phyloP scores from a whole-genome alignment of 2,113 vertebrate genomes.

The Stigmatopora nigra region DNA sequence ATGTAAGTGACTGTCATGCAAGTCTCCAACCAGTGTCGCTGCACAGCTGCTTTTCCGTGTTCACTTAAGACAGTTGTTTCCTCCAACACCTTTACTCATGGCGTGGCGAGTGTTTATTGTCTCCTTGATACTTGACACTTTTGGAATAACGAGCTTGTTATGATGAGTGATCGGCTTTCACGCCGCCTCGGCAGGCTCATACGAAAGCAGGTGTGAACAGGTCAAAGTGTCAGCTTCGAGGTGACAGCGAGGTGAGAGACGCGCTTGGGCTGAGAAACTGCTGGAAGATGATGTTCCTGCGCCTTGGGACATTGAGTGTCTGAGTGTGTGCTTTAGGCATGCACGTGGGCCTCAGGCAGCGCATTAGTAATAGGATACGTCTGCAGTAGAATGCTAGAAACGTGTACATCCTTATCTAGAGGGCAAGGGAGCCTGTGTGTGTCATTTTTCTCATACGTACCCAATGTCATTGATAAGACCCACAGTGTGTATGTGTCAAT shows the following conservation, averaged over 20 bases:
- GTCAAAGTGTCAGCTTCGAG: slow-evolving; percentile 38
- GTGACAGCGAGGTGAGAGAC: slow-evolving; percentile 48
- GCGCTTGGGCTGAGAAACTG: slow-evolving; percentile 38
- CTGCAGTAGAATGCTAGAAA: slow-evolving; percentile 72
- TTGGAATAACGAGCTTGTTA: slow-evolving; percentile 1
- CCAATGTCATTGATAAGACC: slow-evolving; percentile 70
- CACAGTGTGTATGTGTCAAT: slow-evolving; percentile 48
- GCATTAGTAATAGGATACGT: slow-evolving; percentile 85
- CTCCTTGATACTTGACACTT: neutral
- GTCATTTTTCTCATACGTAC: slow-evolving; percentile 72
- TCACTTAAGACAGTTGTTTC: neutral
- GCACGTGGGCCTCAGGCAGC: slow-evolving; percentile 62
- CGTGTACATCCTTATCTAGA: slow-evolving; percentile 75
- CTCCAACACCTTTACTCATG: neutral
- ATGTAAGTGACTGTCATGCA: neutral
- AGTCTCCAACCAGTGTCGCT: neutral
- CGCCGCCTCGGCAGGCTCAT: slow-evolving; percentile 6
- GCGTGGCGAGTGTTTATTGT: neutral
- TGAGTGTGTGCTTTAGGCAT: slow-evolving; percentile 34
- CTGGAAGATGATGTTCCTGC: slow-evolving; percentile 68
- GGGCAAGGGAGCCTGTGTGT: slow-evolving; percentile 69
- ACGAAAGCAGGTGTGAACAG: slow-evolving; percentile 46
- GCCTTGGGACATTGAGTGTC: slow-evolving; percentile 32
- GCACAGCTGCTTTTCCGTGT: neutral
- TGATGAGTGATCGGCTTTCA: slow-evolving; percentile 1